These are phyloP conservation scores for Platycercus adscitus DNA, from an alignment of 2,113 vertebrate genomes.

Conservation along the genomic window DNA sequence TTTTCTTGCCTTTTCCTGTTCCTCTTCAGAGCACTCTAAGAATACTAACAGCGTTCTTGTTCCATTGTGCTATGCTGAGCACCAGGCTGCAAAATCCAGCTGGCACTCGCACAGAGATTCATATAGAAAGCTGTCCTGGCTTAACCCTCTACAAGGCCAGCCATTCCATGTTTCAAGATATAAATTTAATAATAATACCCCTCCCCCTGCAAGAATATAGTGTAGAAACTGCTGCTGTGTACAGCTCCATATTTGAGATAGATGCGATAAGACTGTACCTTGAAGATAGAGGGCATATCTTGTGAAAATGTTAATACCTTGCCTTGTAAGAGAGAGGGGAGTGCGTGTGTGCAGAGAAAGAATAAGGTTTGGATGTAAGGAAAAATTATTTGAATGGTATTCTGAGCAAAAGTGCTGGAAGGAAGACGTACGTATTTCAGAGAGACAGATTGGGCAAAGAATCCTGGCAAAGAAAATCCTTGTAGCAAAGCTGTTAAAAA, in stretches of 20 bases:
- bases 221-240: neutral
- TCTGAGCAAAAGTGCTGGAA: conserved; percentile 20
- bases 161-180: neutral
- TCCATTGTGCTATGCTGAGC: conserved; percentile 18
- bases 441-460: conserved; percentile 18
- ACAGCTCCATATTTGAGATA: neutral
- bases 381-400: neutral
- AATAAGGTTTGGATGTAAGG: neutral
- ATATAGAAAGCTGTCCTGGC: conserved; percentile 41
- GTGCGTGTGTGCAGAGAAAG: neutral
- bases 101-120: conserved; percentile 53
- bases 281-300: neutral
- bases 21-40: conserved; percentile 50
- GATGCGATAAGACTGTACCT: neutral
- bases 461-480: conserved; percentile 18
- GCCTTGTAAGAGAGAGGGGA: neutral
- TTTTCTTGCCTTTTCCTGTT: conserved; percentile 50
- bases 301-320: neutral
- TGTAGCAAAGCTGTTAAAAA: conserved; percentile 18
- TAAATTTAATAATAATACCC: neutral
- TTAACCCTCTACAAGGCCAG: conserved; percentile 27
- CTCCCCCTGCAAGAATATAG: neutral
- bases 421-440: neutral
- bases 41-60: conserved; percentile 45
- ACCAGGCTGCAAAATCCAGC: neutral